Evolutionary conservation across 2,888 invertebrate genomes (phyloP).

Genomic region (Drosophila melanosoma): DNA sequence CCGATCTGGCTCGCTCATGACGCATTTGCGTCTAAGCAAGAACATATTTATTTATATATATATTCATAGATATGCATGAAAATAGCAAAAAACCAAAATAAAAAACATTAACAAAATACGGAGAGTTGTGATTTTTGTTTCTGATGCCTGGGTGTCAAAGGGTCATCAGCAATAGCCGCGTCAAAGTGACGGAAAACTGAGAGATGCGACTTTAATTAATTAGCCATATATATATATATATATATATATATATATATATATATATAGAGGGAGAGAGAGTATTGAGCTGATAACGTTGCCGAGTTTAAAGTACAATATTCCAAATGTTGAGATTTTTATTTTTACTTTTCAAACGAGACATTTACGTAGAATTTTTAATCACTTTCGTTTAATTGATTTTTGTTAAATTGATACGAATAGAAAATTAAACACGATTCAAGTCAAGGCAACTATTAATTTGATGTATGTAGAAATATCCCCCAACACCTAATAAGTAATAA

Average conservation of each 20-base stretch:
- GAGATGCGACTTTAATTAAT: slow-evolving; percentile 43
- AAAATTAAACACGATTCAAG: slow-evolving; percentile 19
- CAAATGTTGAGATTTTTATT: slow-evolving; percentile 15
- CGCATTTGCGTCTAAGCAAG: slow-evolving; percentile 10
- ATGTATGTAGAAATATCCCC: not conserved
- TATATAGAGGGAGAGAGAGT: slow-evolving; percentile 2
- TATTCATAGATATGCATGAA: not conserved
- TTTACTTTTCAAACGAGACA: slow-evolving; percentile 24
- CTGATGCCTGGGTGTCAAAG: slow-evolving; percentile 31
- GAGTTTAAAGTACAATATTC: slow-evolving; percentile 56
- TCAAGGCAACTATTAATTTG: slow-evolving; percentile 29
- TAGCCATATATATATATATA: slow-evolving; percentile 17
- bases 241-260: slow-evolving; percentile 6
- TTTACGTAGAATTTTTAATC: slow-evolving; percentile 28
- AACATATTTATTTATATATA: not conserved
- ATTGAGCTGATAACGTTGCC: slow-evolving; percentile 40
- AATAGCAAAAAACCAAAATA: slow-evolving; percentile 2
- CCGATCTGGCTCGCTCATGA: slow-evolving; percentile 6
- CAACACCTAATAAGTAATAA: slow-evolving; percentile 20
- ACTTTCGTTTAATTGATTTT: slow-evolving; percentile 46
- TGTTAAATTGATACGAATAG: slow-evolving; percentile 25
- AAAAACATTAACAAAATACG: slow-evolving; percentile 1
- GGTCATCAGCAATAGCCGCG: slow-evolving; percentile 51
- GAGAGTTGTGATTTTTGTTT: slow-evolving; percentile 21
- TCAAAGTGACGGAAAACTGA: slow-evolving; percentile 60